Base-by-base conservation (phyloP, 2,888 invertebrate genomes). In the Papilio elwesi region DNA sequence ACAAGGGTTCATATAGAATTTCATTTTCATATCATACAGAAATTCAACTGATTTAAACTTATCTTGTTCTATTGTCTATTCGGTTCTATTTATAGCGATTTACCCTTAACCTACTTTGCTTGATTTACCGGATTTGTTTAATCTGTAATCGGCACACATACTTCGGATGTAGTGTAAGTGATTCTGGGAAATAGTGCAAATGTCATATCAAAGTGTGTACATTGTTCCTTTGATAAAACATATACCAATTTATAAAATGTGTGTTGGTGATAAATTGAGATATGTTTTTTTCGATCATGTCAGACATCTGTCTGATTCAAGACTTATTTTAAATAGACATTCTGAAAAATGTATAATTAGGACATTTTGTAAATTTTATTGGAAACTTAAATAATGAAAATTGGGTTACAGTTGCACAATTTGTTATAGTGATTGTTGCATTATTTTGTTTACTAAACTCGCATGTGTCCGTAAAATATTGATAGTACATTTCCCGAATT, bases 131-230 rank as follows among this genome's bases (percentile, higher is more conserved):
- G 63, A 64, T 64, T 26, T 12, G 16, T 12, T 16, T 64, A 64
- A 49, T 64, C 63, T 64, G 63, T 55, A 68, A 68, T 55, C 4
- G 26, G 26, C 4, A 4, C 63, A 16, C 59, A 67, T 57, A 49
- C 63, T 48, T 71, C 52, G 43, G 62, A 67, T 68, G 52, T 15
- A 12, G n/a, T 64, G 15, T 48, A 47, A 13, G 43, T 43, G 13
- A n/a, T 62, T 62, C 62, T 62, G 43, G 62, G 43, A 62, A 67
- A 43, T 43, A 66, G 16, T 59, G 8, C 59, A 51, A 67, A 62
- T 64, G 48, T 7, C n/a, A 52, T 15, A 15, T 52, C 7, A 9
- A 15, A 15, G 15, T 52, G 7, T 15, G n/a, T 51, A 51, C 1
- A 52, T 15, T 52, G 8, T 15, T 52, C 15, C 52, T 52, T 0